Base-by-base conservation (phyloP, 1,140 invertebrate species). In the Drosophila cardini region DNA sequence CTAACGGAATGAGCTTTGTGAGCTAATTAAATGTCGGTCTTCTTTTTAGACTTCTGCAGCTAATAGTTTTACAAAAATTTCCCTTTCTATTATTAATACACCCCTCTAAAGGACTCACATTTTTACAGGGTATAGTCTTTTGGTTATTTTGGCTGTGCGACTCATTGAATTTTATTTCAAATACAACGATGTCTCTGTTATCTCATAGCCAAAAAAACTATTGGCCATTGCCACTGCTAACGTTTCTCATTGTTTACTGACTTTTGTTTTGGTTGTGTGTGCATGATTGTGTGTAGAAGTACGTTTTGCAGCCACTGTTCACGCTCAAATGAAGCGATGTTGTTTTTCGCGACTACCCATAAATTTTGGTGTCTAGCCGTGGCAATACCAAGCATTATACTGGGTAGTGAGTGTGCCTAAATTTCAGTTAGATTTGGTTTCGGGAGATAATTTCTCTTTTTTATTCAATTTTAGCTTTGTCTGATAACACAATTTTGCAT, bases 251-350 rank as follows among this genome's bases (percentile, higher is more conserved):
- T 72, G 45, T 72, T 72, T 65, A 38, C 43, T 30, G 30, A 21
- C 13, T 7, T 52, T 38, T 13, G 30, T 26, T 26, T 26, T 26
- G 21, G 21, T n/a, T n/a, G n/a, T n/a, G n/a, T n/a, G n/a, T n/a
- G 1, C 21, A 26, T 26, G 21, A 26, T 9, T 55, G 9, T 38
- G 21, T 72, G 45, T 46, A 45, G 30, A 32, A 52, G 68, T 76
- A 74, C 76, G 58, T 87, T 76, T 82, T 69, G 61, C 62, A 50
- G 69, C 48, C 76, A 89, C 72, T 89, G 83, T 87, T 87, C 69
- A 89, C 83, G 84, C 83, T 87, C 83, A 87, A 87, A 64, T 87
- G 83, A 87, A 87, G 83, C 83, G 80, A 74, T 67, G 72, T 80
- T 86, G 83, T 81, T 73, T 87, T 87, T 83, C 75, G 67, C 57